These are phyloP conservation scores for Tenthredo mesomela DNA, from an alignment of 2,888 invertebrate species.

Conservation along the genomic window DNA sequence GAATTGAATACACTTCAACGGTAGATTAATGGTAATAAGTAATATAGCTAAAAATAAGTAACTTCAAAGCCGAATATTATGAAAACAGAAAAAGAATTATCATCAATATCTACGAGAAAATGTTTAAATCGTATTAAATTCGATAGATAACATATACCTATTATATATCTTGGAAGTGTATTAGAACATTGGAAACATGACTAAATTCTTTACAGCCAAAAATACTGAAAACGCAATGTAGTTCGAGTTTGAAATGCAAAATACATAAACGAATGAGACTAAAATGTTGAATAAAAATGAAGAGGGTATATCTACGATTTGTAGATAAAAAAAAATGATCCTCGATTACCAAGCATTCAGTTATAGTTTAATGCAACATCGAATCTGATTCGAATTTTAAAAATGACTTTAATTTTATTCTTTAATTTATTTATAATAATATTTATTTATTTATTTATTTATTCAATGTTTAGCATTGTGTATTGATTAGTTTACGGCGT, in stretches of 20 bases:
- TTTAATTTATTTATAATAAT: conserved; percentile 12
- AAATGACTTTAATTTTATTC: conserved; percentile 25
- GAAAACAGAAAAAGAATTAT: background rate
- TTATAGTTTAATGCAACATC: conserved; percentile 15
- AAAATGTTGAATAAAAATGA: background rate
- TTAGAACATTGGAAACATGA: conserved; percentile 13
- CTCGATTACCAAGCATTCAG: background rate
- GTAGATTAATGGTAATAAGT: conserved; percentile 16
- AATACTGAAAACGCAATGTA: conserved; percentile 29
- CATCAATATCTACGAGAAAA: background rate
- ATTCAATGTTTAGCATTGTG: conserved; percentile 44
- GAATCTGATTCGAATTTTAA: conserved; percentile 11
- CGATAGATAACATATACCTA: background rate
- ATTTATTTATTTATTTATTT: conserved; percentile 30
- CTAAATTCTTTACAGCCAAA: conserved; percentile 39
- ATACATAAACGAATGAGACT: conserved; percentile 14
- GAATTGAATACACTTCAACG: conserved; percentile 32
- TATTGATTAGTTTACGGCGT: conserved; percentile 42
- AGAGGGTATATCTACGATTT: background rate
- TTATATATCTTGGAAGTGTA: background rate
- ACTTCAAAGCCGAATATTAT: conserved; percentile 28
- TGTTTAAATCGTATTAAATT: background rate
- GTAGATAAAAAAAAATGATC: conserved; percentile 1
- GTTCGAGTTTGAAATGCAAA: conserved; percentile 14
- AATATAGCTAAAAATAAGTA: conserved; percentile 28